A percentile compares a stretch with the other conserved stretches of the same genome.
Conservation (phyloP, 64 coral and sea anemone species). For the Pocillopora damicornis region DNA sequence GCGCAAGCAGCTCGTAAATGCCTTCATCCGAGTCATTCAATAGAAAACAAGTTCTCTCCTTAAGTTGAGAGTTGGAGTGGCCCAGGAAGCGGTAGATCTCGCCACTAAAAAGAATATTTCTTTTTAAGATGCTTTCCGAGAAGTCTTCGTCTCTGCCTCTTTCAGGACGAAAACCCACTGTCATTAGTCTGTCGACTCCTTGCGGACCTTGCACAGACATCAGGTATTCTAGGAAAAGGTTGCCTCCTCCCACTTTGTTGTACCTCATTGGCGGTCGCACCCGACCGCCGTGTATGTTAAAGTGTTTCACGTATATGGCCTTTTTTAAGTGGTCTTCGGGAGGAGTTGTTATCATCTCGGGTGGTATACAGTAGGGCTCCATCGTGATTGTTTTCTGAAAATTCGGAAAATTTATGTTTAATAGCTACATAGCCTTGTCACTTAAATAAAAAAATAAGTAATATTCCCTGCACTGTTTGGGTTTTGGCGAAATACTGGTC, state of each 20-base stretch:
- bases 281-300: conserved; percentile 49
- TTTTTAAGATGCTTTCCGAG: conserved; percentile 48
- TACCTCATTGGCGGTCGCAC: conserved; percentile 47
- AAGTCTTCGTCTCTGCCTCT: not conserved
- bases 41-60: conserved; percentile 60
- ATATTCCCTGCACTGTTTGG: too few species aligned
- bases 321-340: conserved; percentile 48
- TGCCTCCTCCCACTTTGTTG: conserved; percentile 59
- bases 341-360: conserved; percentile 47
- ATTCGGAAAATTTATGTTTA: not conserved
- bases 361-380: conserved; percentile 48
- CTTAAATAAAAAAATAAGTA: too few species aligned
- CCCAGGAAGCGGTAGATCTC: conserved; percentile 66
- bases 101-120: conserved; percentile 66
- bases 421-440: too few species aligned
- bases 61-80: conserved; percentile 86
- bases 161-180: conserved; percentile 52
- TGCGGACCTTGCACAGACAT: conserved; percentile 47
- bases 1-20: conserved; percentile 53
- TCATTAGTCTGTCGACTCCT: conserved; percentile 68
- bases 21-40: conserved; percentile 37
- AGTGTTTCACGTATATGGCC: conserved; percentile 66
- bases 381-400: not conserved
- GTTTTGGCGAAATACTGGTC: too few species aligned
- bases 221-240: conserved; percentile 70